These are phyloP conservation scores for Dasypogon diadema DNA, from an alignment of 2,888 invertebrate genomes.

Conservation along the genomic window DNA sequence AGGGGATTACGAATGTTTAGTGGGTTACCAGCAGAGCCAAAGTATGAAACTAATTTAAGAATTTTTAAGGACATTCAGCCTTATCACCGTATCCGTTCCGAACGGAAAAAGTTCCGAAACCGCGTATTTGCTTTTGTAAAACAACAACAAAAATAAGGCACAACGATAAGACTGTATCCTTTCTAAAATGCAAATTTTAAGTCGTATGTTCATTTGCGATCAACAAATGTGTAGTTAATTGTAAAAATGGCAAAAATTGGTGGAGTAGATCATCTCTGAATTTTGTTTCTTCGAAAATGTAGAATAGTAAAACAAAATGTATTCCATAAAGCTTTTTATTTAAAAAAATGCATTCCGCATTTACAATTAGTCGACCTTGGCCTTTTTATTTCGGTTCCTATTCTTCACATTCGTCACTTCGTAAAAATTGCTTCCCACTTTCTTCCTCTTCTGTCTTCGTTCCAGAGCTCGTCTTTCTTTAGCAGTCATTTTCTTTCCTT, in stretches of 20 bases:
- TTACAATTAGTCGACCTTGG: neutral
- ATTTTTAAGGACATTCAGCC: too few relatives aligned
- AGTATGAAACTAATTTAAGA: too few relatives aligned
- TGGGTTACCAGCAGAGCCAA: too few relatives aligned
- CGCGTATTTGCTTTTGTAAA: too few relatives aligned
- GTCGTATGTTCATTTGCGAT: too few relatives aligned
- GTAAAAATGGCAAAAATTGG: neutral
- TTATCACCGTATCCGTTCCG: too few relatives aligned
- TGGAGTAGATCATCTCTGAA: neutral
- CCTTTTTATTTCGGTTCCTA: conserved; percentile 81
- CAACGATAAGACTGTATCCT: too few relatives aligned
- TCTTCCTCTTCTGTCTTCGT: conserved; percentile 80
- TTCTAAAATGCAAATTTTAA: too few relatives aligned
- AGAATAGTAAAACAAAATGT: neutral
- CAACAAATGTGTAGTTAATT: too few relatives aligned
- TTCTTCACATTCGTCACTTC: conserved; percentile 91
- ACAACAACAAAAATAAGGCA: too few relatives aligned
- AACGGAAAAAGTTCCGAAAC: too few relatives aligned
- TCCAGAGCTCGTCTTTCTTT: conserved; percentile 82
- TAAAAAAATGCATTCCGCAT: neutral
- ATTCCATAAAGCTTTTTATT: neutral
- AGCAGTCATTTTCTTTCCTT: conserved; percentile 75
- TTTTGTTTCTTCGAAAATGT: neutral
- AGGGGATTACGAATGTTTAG: too few relatives aligned
- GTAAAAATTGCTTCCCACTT: conserved; percentile 90